These are phyloP conservation scores for Heteromurus nitidus DNA, from an alignment of 2,888 invertebrate species.

Conservation along the genomic window DNA sequence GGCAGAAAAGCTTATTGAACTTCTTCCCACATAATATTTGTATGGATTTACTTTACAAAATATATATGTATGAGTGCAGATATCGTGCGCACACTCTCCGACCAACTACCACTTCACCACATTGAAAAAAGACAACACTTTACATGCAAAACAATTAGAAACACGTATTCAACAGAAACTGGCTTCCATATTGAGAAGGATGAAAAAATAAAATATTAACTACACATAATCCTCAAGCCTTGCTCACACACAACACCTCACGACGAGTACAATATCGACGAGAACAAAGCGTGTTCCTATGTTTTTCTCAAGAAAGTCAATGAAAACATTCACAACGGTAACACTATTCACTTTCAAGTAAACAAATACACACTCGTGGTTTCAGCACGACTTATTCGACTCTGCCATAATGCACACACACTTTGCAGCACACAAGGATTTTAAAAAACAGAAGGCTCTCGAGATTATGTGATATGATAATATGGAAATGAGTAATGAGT, in stretches of 20 bases:
- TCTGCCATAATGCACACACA: no score
- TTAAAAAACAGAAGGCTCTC: not conserved
- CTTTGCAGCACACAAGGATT: not conserved
- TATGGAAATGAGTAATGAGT: not conserved
- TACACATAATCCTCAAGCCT: no score
- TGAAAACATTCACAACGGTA: slow-evolving; percentile 51
- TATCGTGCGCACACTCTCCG: not conserved
- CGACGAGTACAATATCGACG: not conserved
- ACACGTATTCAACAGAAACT: no score
- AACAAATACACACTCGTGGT: not conserved
- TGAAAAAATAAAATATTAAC: slow-evolving; percentile 15
- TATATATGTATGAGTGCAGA: no score
- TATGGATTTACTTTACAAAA: no score
- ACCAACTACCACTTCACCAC: no score
- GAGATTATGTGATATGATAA: not conserved
- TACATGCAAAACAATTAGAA: slow-evolving; percentile 4
- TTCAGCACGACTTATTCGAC: no score
- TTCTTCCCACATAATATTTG: slow-evolving; percentile 22
- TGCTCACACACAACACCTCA: not conserved
- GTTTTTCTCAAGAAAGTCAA: slow-evolving; percentile 55
- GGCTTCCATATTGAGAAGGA: no score
- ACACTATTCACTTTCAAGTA: no score
- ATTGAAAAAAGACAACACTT: no score
- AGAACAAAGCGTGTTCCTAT: not conserved
- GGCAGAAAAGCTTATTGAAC: no score